Evolutionary conservation across 2,113 vertebrate species (phyloP), one percentile per base, ranked within the genome.

Genomic region (Casuarius casuarius): DNA sequence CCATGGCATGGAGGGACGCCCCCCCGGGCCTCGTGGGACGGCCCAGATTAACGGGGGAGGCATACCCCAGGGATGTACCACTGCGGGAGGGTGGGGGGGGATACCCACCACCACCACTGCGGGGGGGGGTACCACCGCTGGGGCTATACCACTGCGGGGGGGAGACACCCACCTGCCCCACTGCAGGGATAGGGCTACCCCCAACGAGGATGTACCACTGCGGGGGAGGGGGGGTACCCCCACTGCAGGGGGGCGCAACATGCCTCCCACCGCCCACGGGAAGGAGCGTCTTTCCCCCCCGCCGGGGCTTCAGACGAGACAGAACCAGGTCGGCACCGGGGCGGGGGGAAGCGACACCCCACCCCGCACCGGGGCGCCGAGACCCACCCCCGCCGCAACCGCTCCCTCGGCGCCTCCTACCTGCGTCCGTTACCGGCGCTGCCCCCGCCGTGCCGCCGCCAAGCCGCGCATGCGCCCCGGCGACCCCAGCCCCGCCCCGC

Each of bases 401-500:
- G 2, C 3, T 29, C 70, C 40, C 77, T 10, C 77, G 23, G 52
- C 74, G 0, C 68, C 73, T 71, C 95, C 90, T 97, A 96, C 92
- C 96, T 88, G 49, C 19, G 2, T 54, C 89, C 92, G 29, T 2
- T 38, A 31, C 78, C 85, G 44, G 71, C 67, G 62, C 74, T 54
- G 12, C 29, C 77, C 19, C 68, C 29, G 19, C 67, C n/a, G 46
- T 8, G 44, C 59, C 17, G 4, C 51, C 5, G 2, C 4, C n/a
- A 5, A 0, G 0, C 10, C 5, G 14, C 94, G 56, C 96, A 65
- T 22, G 54, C 94, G 76, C 71, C 3, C 16, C 1, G 1, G 2
- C 8, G 1, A 2, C 23, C 26, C 31, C 9, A 0, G 15, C 66
- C 28, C 70, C 19, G 6, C 38, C 5, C 4, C 46, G 12, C 46